A percentile compares a stretch with the other conserved stretches of the same genome.
Evolutionary conservation across 2,113 vertebrate genomes (phyloP).

Genomic region (Laticauda colubrina): DNA sequence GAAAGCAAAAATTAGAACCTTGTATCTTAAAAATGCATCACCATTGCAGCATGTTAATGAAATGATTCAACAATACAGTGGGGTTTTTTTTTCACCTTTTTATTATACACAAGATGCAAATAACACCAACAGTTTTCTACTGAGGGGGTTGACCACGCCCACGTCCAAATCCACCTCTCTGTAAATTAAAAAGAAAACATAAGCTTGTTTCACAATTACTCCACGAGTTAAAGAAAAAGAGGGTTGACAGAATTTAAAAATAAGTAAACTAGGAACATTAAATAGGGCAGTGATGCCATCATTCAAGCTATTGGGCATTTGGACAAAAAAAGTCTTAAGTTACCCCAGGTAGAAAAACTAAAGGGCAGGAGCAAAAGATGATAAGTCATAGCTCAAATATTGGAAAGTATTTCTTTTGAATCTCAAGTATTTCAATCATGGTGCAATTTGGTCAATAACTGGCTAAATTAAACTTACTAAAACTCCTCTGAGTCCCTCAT

Average conservation of each 20-base stretch:
- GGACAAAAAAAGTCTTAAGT: background rate
- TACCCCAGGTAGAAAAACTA: background rate
- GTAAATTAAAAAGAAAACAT: conserved; percentile 63
- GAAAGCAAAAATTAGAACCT: background rate
- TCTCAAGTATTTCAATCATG: background rate
- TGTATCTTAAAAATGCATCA: background rate
- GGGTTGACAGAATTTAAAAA: background rate
- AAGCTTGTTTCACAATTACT: background rate
- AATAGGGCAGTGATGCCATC: background rate
- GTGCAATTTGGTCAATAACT: background rate
- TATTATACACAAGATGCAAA: conserved; percentile 84
- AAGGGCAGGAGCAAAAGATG: background rate
- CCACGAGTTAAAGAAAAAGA: background rate
- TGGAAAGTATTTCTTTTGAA: background rate
- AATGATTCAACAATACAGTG: conserved; percentile 33
- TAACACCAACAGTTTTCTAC: conserved; percentile 67
- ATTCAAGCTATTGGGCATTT: background rate
- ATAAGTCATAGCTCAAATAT: background rate
- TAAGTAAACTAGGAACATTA: background rate
- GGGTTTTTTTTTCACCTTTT: conserved; percentile 68
- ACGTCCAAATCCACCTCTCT: conserved; percentile 98
- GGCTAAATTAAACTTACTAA: background rate
- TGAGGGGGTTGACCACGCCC: conserved; percentile 95
- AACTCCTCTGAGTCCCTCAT: background rate
- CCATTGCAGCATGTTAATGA: background rate